phyloP scores from a whole-genome alignment of 2,888 invertebrate species.

The Scaptodrosophila latifasciaeformis region DNA sequence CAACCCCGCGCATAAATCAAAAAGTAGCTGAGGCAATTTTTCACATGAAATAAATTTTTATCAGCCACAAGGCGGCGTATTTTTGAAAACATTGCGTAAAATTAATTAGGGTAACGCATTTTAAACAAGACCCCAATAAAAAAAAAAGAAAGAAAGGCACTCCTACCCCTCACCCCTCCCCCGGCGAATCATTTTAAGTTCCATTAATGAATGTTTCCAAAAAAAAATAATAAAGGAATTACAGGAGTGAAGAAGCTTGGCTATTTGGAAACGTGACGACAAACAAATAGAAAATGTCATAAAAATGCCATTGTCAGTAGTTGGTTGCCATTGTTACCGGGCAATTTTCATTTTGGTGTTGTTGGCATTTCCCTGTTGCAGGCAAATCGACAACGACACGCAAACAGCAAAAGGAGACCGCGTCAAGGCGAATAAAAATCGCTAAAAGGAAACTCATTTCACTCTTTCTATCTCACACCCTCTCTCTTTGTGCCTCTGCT shows the following conservation, averaged over 20 bases:
- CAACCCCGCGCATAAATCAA: conserved; percentile 47
- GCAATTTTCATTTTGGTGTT: conserved; percentile 19
- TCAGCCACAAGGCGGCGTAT: conserved; percentile 35
- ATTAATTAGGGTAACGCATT: conserved; percentile 55
- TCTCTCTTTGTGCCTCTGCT: too few species aligned
- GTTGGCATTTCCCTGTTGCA: conserved; percentile 34
- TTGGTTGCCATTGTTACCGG: conserved; percentile 57
- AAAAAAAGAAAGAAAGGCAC: conserved; percentile 13
- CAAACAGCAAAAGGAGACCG: conserved; percentile 23
- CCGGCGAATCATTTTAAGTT: too few species aligned
- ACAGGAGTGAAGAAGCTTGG: conserved; percentile 26
- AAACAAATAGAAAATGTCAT: conserved; percentile 52
- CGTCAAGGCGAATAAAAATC: conserved; percentile 7
- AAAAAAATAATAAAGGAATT: conserved; percentile 23
- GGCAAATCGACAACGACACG: conserved; percentile 58
- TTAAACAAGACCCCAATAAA: background rate
- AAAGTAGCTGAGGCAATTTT: conserved; percentile 39
- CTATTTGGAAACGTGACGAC: conserved; percentile 5
- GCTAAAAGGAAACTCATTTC: conserved; percentile 52
- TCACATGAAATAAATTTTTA: conserved; percentile 49
- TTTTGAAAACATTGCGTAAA: conserved; percentile 39
- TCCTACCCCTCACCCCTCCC: too few species aligned
- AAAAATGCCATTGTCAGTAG: conserved; percentile 67
- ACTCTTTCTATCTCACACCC: too few species aligned
- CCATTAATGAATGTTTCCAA: too few species aligned